Evolutionary conservation across 2,113 vertebrate species (phyloP), one percentile per base, ranked within the genome.

Genomic region (Callospermophilus lateralis): DNA sequence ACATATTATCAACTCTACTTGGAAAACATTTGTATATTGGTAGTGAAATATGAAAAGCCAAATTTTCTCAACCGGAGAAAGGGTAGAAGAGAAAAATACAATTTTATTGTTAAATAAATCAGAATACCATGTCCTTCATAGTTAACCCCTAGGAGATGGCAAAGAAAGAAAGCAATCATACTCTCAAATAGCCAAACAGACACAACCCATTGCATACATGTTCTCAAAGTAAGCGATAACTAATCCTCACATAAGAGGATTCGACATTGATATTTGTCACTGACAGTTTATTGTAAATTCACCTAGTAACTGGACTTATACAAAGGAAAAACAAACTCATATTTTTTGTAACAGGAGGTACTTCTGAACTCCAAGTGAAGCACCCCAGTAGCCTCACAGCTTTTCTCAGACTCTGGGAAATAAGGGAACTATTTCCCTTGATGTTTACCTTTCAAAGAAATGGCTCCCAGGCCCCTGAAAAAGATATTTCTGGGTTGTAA

Each of bases 401-500:
- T 39, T 83, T 39, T 37, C 53, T 30, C 34, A 86, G 34, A 96
- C 78, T 67, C 37, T 61, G 28, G 9, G 16, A 76, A 30, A 37
- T 4, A 28, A n/a, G 20, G 26, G 8, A 13, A 15, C 45, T n/a
- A 10, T 81, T 24, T 55, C 19, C 7, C 63, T 84, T 68, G 26
- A 39, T 74, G 39, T 74, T 95, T 84, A 76, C 70, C 90, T 89
- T 73, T 68, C 63, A 84, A 79, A 89, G 6, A 16, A 39, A 80
- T 81, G 30, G 26, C n/a, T 95, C 19, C 37, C 45, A 95, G 39
- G 28, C 9, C 28, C 34, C 61, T 53, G 17, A 83, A n/a, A 76
- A 96, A 95, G 53, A 72, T 58, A 79, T 95, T 84, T 70, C 74
- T 84, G 7, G 13, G 24, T 63, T 94, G 30, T 94, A 90, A 90